Conservation (phyloP, 2,888 invertebrate species). For the Ceratothoa steindachneri region DNA sequence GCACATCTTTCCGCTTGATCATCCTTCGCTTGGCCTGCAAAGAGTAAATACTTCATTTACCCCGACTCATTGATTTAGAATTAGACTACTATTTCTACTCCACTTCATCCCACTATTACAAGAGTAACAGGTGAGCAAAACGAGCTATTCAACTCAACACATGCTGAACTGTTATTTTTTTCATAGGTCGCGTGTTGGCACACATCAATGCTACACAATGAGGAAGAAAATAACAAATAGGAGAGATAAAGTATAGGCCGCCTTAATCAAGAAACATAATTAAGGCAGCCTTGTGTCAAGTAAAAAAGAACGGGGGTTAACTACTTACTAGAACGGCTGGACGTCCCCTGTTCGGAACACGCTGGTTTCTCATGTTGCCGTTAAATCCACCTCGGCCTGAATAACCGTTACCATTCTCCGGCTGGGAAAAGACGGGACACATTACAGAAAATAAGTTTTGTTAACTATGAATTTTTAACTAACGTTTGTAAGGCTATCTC, state of each 20-base stretch:
- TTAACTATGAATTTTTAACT: too few species aligned
- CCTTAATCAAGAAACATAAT: too few species aligned
- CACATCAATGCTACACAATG: too few species aligned
- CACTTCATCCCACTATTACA: too few species aligned
- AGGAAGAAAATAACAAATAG: too few species aligned
- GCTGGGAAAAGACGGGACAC: background rate
- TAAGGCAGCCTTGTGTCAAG: too few species aligned
- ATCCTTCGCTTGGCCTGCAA: slow-evolving; percentile 34
- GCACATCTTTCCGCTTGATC: slow-evolving; percentile 37
- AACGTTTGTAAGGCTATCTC: too few species aligned
- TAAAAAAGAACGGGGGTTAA: too few species aligned
- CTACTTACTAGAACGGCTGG: slow-evolving; percentile 39
- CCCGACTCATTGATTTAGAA: background rate
- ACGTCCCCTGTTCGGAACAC: slow-evolving; percentile 18
- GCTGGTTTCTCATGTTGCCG: background rate
- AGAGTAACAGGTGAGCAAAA: too few species aligned
- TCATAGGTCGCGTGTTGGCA: too few species aligned
- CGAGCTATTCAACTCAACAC: background rate
- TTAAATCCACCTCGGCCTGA: background rate
- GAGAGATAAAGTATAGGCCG: too few species aligned
- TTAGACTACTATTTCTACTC: background rate
- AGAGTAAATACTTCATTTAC: background rate
- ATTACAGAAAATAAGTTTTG: too few species aligned
- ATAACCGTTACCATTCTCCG: background rate
- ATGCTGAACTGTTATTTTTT: background rate